Evolutionary conservation across 2,888 invertebrate species (phyloP).

Genomic region (Xestia rhomboidea): DNA sequence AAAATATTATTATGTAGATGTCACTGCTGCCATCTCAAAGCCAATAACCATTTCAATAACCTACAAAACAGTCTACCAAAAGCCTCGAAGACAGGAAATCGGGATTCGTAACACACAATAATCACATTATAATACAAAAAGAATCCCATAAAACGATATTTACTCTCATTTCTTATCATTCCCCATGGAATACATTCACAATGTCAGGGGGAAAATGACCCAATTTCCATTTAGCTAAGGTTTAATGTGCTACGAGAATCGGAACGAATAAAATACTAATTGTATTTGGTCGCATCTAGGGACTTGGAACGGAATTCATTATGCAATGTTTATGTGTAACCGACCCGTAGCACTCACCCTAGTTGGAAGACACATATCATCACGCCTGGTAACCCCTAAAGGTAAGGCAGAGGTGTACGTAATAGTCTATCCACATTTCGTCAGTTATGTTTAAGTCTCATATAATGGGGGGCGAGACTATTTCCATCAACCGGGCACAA

Average conservation of each 20-base stretch:
- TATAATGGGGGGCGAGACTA: too few relatives aligned
- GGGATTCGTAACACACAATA: conserved; percentile 14
- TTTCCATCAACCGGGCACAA: too few relatives aligned
- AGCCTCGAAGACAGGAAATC: background rate
- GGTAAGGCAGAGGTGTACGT: too few relatives aligned
- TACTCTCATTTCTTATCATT: conserved; percentile 1
- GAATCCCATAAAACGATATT: conserved; percentile 21
- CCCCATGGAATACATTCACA: conserved; percentile 12
- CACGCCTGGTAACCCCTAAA: too few relatives aligned
- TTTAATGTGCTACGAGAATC: conserved; percentile 16
- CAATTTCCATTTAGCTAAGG: conserved; percentile 31
- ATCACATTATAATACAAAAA: conserved; percentile 42
- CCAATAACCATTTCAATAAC: conserved; percentile 31
- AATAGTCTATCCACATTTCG: too few relatives aligned
- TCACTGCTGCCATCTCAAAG: background rate
- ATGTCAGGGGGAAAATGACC: conserved; percentile 13
- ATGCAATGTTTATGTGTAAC: background rate
- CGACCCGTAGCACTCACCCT: background rate
- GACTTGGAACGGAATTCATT: background rate
- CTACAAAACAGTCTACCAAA: conserved; percentile 7
- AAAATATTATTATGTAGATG: background rate
- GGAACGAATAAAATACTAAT: conserved; percentile 22
- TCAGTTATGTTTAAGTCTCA: too few relatives aligned
- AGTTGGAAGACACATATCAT: background rate
- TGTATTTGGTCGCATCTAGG: conserved; percentile 3